Base-by-base conservation (phyloP, 2,888 invertebrate genomes). In the Cryptus armator region DNA sequence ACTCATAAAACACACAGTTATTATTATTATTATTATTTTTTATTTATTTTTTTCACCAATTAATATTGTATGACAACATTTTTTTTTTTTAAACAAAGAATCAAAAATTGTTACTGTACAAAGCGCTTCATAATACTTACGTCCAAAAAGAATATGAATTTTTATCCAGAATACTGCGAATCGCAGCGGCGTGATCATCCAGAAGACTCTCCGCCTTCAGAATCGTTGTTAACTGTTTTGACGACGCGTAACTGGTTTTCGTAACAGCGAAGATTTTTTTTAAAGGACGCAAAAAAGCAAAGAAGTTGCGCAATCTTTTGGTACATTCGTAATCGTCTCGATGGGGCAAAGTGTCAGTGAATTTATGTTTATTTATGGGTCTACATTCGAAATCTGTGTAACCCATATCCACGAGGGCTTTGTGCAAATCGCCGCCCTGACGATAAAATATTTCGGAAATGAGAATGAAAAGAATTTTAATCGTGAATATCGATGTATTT, bases 361-460 rank as follows among this genome's bases (percentile, higher is more conserved):
- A 43, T n/a, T 32, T 10, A 29, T 32, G 6, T 76, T 85, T 77
- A 16, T 81, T 64, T 72, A 88, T 77, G 3, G 88, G 81, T 56
- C 88, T 83, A 37, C 85, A 89, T 87, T 92, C 91, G 86, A 92
- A 92, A 86, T 93, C 91, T 3, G 87, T 90, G 24, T 89, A 92
- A 10, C 93, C 93, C 84, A 91, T 89, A 59, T 89, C 85, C 9
- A 82, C 86, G 48, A 93, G 87, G 79, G 89, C 89, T 86, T 89
- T 85, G 24, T 93, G 89, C 16, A 93, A 87, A 64, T 91, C 91
- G 72, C 92, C 91, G 14, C 92, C 93, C 93, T 93, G 51, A 80
- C 9, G 7, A 66, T 37, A n/a, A 3, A 43, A 66, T 43, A n/a
- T 37, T 16, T 43, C 6, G 9, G 56, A 29, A 77, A 68, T 16